A percentile compares a stretch with the other conserved stretches of the same genome.
These are phyloP conservation scores for Dendronephthya gigantea DNA, from an alignment of 64 coral and sea anemone genomes.

Conservation along the genomic window DNA sequence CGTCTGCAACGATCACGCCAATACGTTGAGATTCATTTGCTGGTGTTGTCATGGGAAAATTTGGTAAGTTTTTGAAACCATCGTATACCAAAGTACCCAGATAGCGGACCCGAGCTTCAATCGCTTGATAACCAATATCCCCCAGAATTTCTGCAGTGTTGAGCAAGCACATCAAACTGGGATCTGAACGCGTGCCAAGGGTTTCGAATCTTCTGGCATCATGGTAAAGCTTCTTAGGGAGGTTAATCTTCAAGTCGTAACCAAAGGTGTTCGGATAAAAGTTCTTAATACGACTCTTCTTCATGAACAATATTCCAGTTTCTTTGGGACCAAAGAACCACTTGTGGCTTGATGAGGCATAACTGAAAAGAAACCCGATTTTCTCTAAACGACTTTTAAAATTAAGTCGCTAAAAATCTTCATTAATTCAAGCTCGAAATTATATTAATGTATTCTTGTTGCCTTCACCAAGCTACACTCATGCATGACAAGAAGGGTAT, in stretches of 20 bases:
- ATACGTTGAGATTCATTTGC: neutral
- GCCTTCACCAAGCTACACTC: too few relatives aligned
- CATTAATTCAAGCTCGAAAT: too few relatives aligned
- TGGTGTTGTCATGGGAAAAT: neutral
- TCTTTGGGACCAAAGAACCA: constrained; percentile 26
- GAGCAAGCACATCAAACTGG: constrained; percentile 1
- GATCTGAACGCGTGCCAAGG: constrained; percentile 15
- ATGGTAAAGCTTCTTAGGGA: neutral
- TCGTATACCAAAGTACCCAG: neutral
- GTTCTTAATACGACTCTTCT: neutral
- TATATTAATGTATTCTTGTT: too few relatives aligned
- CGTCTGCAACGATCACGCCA: neutral
- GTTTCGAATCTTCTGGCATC: constrained; percentile 16
- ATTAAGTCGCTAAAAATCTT: too few relatives aligned
- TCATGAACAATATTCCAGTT: constrained; percentile 25
- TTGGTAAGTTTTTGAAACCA: neutral
- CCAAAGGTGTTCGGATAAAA: constrained; percentile 21
- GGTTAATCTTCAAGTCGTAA: neutral
- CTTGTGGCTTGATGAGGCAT: neutral
- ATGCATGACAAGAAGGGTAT: too few relatives aligned
- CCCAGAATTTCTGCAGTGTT: constrained; percentile 11
- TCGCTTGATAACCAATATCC: neutral
- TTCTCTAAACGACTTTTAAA: too few relatives aligned
- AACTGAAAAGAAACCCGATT: neutral
- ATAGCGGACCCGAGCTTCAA: neutral